Evolutionary conservation across 2,113 vertebrate genomes (phyloP).

Genomic region (Acrocephalus kingi): DNA sequence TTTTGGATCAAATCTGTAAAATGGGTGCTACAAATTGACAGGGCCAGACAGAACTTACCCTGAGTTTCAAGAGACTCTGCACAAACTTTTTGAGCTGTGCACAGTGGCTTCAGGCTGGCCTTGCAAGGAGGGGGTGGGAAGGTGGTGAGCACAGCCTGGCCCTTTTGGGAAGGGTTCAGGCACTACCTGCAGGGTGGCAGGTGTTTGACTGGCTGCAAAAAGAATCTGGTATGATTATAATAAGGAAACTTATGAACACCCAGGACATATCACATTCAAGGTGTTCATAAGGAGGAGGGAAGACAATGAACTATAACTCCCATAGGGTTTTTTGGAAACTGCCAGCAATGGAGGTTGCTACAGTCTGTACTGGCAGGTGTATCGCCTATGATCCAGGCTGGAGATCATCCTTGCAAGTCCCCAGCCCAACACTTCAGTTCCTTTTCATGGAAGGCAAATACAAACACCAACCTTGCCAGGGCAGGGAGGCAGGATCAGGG

Average conservation of each 20-base stretch:
- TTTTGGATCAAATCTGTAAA: neutral
- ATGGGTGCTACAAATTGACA: neutral
- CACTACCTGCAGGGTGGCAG: rapidly evolving
- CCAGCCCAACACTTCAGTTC: neutral
- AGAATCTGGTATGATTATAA: no score
- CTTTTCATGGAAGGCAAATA: neutral
- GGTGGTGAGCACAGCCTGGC: neutral
- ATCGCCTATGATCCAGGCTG: neutral
- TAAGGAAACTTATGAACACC: neutral
- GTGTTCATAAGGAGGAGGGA: neutral
- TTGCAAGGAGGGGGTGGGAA: neutral
- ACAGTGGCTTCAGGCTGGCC: neutral
- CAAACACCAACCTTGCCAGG: neutral
- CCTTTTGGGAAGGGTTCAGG: neutral
- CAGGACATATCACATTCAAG: no score
- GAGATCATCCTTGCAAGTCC: neutral
- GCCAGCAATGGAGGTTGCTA: neutral
- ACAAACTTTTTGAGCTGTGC: neutral
- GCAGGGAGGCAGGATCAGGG: neutral
- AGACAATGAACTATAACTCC: neutral
- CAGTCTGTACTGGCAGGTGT: neutral
- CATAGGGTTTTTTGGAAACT: neutral
- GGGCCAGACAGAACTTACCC: neutral
- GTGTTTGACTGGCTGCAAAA: neutral
- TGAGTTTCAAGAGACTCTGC: neutral